These are phyloP conservation scores for Trichonephila inaurata DNA, from an alignment of 1,140 invertebrate genomes.

Conservation along the genomic window DNA sequence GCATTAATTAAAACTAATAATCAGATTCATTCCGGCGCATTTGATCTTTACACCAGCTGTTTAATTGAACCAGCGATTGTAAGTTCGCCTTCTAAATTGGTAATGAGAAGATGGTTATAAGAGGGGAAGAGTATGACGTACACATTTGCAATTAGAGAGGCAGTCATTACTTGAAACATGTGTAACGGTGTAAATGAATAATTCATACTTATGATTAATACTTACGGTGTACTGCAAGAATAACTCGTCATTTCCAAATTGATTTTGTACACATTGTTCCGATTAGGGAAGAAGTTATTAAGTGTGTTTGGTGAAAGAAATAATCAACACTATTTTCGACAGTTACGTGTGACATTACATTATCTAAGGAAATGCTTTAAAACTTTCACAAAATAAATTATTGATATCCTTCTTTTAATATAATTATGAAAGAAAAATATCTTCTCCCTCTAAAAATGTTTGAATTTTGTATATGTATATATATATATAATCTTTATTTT, in stretches of 20 bases:
- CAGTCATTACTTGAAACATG: constrained; percentile 52
- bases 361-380: no score
- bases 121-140: background rate
- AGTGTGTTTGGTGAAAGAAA: background rate
- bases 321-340: no score
- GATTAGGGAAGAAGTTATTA: constrained; percentile 16
- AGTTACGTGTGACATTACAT: no score
- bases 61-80: constrained; percentile 64
- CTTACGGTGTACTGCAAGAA: background rate
- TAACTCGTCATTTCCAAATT: background rate
- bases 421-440: no score
- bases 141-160: background rate
- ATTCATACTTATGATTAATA: constrained; percentile 35
- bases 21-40: constrained; percentile 61
- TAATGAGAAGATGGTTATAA: constrained; percentile 62
- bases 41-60: constrained; percentile 64
- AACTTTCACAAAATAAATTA: no score
- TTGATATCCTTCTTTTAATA: no score
- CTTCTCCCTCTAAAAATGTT: no score
- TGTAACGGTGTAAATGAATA: constrained; percentile 60
- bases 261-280: constrained; percentile 17
- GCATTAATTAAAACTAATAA: constrained; percentile 75
- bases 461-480: no score
- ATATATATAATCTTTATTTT: no score
- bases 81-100: constrained; percentile 61